A percentile compares a stretch with the other conserved stretches of the same genome.
Conservation (phyloP, 2,888 invertebrate genomes). For the Cybosia mesomella region DNA sequence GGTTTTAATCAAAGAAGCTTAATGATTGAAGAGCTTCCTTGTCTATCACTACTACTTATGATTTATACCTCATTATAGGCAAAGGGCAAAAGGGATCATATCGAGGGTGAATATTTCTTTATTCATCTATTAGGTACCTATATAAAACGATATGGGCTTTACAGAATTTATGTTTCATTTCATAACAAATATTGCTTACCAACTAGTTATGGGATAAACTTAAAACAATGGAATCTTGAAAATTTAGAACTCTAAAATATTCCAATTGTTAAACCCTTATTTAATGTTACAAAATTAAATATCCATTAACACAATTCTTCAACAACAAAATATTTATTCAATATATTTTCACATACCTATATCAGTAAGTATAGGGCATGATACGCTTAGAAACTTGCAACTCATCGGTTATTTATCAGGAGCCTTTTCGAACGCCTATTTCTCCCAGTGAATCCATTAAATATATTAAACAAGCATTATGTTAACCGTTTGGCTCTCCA, state of each 20-base stretch:
- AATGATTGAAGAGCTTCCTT: no score
- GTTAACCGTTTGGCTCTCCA: slow-evolving; percentile 51
- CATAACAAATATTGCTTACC: neutral
- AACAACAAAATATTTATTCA: slow-evolving; percentile 27
- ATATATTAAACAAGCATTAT: slow-evolving; percentile 72
- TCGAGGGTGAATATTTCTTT: no score
- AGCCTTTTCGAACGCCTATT: slow-evolving; percentile 42
- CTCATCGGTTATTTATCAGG: slow-evolving; percentile 72
- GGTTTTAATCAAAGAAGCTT: no score
- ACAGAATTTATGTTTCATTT: neutral
- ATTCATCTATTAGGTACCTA: no score
- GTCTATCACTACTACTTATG: no score
- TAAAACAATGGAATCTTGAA: neutral
- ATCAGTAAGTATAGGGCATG: slow-evolving; percentile 23
- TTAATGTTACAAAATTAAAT: neutral
- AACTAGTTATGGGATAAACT: no score
- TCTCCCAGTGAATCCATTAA: slow-evolving; percentile 65
- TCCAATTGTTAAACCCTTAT: neutral
- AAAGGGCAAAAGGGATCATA: no score
- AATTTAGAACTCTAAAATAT: neutral
- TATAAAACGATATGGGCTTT: no score
- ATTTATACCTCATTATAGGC: no score
- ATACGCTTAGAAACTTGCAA: slow-evolving; percentile 59
- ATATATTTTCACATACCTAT: slow-evolving; percentile 23
- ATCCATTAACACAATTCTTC: neutral